phyloP scores from a whole-genome alignment of 2,113 vertebrate species.

The Clarias magur region DNA sequence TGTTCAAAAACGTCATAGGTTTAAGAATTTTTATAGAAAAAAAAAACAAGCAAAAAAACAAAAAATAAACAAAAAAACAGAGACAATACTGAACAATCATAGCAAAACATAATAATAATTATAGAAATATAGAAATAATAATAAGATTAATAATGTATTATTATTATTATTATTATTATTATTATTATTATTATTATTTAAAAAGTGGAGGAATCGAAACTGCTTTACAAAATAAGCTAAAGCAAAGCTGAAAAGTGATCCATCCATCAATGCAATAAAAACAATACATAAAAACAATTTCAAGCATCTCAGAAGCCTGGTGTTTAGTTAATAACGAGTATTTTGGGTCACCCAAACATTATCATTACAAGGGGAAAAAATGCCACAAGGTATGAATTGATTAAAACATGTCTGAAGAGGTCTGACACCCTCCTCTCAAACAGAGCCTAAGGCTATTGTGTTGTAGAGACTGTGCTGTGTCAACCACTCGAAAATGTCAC shows the following conservation, averaged over 20 bases:
- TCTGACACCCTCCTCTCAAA: conserved; percentile 32
- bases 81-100: neutral
- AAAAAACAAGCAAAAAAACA: neutral
- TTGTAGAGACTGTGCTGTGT: conserved; percentile 60
- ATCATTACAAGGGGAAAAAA: conserved; percentile 47
- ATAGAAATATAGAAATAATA: neutral
- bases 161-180: no score
- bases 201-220: neutral
- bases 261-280: conserved; percentile 17
- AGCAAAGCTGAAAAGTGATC: neutral
- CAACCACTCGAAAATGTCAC: conserved; percentile 69
- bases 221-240: neutral
- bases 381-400: conserved; percentile 58
- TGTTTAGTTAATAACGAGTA: conserved; percentile 48
- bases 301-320: conserved; percentile 42
- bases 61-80: neutral
- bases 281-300: neutral
- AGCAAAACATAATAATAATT: neutral
- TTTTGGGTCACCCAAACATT: conserved; percentile 55
- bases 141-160: no score
- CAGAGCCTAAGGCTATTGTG: conserved; percentile 60
- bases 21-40: neutral
- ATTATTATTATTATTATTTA: neutral
- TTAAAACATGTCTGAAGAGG: conserved; percentile 65
- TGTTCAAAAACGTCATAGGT: neutral